phyloP scores from a whole-genome alignment of 2,888 invertebrate genomes.

The Synanthedon andrenaeformis region DNA sequence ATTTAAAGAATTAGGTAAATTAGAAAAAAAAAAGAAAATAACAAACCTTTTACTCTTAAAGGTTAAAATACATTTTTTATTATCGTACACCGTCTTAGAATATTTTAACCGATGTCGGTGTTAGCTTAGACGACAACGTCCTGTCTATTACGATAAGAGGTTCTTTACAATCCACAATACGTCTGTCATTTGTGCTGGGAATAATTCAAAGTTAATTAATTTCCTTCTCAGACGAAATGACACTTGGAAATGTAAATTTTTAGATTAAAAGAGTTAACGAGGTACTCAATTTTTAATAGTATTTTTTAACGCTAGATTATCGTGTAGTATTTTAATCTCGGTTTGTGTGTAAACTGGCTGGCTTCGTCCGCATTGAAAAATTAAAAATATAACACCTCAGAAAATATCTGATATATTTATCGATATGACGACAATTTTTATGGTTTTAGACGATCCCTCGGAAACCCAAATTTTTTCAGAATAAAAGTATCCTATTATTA shows the following conservation, averaged over 20 bases:
- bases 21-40: too few relatives aligned
- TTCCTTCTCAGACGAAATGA: conserved; percentile 2
- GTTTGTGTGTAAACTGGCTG: too few relatives aligned
- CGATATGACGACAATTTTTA: too few relatives aligned
- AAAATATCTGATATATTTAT: too few relatives aligned
- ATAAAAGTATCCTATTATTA: too few relatives aligned
- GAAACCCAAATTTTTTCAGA: too few relatives aligned
- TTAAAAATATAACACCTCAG: too few relatives aligned
- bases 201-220: conserved; percentile 11
- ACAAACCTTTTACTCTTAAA: too few relatives aligned
- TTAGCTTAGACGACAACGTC: conserved; percentile 1
- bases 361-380: too few relatives aligned
- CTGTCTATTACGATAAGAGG: conserved; percentile 15
- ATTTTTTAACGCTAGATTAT: neutral
- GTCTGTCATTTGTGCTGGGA: conserved; percentile 10
- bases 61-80: neutral
- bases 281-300: conserved; percentile 1
- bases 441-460: too few relatives aligned
- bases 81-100: neutral
- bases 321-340: too few relatives aligned
- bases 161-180: conserved; percentile 10
- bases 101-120: neutral
- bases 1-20: too few relatives aligned
- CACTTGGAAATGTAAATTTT: conserved; percentile 5
- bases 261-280: conserved; percentile 2